Conservation (phyloP, 2,113 vertebrate genomes). For the Anolis carolinensis region DNA sequence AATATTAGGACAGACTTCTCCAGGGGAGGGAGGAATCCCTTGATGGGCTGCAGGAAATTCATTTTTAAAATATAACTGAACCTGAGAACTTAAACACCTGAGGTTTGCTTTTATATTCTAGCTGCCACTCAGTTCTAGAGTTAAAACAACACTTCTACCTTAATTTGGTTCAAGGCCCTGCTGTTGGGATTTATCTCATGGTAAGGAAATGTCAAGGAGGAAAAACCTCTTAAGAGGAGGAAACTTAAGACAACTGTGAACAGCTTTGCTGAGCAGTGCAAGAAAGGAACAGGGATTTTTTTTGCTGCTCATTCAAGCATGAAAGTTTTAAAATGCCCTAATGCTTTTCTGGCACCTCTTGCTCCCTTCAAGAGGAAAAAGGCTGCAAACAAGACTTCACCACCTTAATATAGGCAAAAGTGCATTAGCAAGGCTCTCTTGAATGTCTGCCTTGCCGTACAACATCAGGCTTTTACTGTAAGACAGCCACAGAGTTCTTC, state of each 20-base stretch:
- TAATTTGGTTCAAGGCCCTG: slow-evolving; percentile 50
- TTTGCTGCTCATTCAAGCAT: slow-evolving; percentile 66
- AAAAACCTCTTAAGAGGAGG: slow-evolving; percentile 47
- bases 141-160: slow-evolving; percentile 59
- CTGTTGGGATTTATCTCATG: slow-evolving; percentile 31
- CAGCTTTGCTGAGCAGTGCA: slow-evolving; percentile 55
- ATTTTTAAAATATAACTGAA: slow-evolving; percentile 35
- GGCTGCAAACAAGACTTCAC: slow-evolving; percentile 59
- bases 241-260: slow-evolving; percentile 52
- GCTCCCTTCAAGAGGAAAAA: slow-evolving; percentile 42
- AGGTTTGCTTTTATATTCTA: slow-evolving; percentile 43
- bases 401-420: slow-evolving; percentile 55
- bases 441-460: slow-evolving; percentile 61
- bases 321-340: slow-evolving; percentile 56
- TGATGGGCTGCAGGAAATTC: slow-evolving; percentile 35
- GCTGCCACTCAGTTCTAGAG: slow-evolving; percentile 54
- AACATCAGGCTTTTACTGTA: slow-evolving; percentile 61
- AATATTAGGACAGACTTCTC: slow-evolving; percentile 21
- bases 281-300: slow-evolving; percentile 53
- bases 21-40: slow-evolving; percentile 7
- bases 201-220: slow-evolving; percentile 41
- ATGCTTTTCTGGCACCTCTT: slow-evolving; percentile 61
- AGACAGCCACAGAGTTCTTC: slow-evolving; percentile 63
- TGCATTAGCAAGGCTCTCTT: slow-evolving; percentile 52
- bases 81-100: slow-evolving; percentile 44